Evolutionary conservation across 2,888 invertebrate genomes (phyloP), one percentile per base, ranked within the genome.

Genomic region (Aleiodes testaceus): DNA sequence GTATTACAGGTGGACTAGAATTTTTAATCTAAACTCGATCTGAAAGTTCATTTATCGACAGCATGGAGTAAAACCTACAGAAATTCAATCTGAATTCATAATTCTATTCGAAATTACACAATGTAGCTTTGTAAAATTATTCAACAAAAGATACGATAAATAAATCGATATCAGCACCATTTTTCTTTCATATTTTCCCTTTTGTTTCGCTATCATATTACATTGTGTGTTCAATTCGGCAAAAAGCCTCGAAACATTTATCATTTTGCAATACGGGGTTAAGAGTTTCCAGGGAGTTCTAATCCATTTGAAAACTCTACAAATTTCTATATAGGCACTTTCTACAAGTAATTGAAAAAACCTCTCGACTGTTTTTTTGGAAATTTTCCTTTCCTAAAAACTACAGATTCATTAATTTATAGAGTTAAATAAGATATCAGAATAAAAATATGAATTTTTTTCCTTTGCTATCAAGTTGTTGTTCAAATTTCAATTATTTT

Each of bases 241-340:
- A 53, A 53, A 53, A 50, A 50, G 50, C 16, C 50, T 18, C 20
- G 16, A 16, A 50, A 50, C 55, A 36, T 55, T 36, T 36, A 30
- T 55, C 55, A 30, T 55, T 36, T n/a, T 55, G 30, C 14, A 36
- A 14, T 30, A n/a, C 30, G 7, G 26, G 36, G 55, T 7, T 18
- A 7, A 18, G 26, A 52, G 18, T 42, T 18, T 61, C 36, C 12
- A 44, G 18, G n/a, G 20, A 12, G 18, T 36, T 36, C 18, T 61
- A 61, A 44, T 61, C 44, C 22, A 61, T 61, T 18, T 63, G 30
- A 65, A 68, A 53, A 64, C 73, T 72, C 70, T 65, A 73, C 71
- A 74, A 81, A 72, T 65, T 77, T 73, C 79, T 84, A 47, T 67
- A 80, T 83, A 86, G 86, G 86, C 86, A 86, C 86, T 86, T 85